A percentile compares a stretch with the other conserved stretches of the same genome.
Conservation (phyloP, 2,888 invertebrate species). For the Plebejus melissa region DNA sequence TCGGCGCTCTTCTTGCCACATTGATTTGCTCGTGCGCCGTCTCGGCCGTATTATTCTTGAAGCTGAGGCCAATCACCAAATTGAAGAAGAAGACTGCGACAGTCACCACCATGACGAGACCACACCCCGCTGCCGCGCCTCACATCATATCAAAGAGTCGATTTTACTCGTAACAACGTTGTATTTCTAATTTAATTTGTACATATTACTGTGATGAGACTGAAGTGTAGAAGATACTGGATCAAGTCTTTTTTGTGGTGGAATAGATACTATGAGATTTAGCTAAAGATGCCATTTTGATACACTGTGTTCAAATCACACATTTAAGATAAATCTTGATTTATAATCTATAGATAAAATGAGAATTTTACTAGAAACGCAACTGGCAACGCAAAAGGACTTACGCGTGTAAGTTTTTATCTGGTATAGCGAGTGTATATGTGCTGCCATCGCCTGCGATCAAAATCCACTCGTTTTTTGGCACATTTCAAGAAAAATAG, state of each 20-base stretch:
- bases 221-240: constrained; percentile 72
- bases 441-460: too few species aligned
- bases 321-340: not conserved
- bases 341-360: not conserved
- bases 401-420: too few species aligned
- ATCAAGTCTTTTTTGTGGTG: constrained; percentile 45
- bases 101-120: constrained; percentile 66
- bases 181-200: constrained; percentile 67
- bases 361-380: not conserved
- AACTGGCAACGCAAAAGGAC: not conserved
- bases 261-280: not conserved
- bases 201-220: constrained; percentile 78
- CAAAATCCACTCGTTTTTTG: not conserved
- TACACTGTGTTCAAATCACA: constrained; percentile 2
- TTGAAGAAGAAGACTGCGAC: constrained; percentile 77
- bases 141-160: constrained; percentile 80
- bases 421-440: too few species aligned
- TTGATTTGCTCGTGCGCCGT: constrained; percentile 90
- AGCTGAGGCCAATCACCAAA: constrained; percentile 84
- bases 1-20: constrained; percentile 89
- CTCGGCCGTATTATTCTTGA: constrained; percentile 91
- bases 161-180: constrained; percentile 81
- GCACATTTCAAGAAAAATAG: not conserved
- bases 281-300: not conserved
- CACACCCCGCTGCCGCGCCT: constrained; percentile 65